phyloP scores from a whole-genome alignment of 2,113 vertebrate species.

The Leucoraja erinaceus region DNA sequence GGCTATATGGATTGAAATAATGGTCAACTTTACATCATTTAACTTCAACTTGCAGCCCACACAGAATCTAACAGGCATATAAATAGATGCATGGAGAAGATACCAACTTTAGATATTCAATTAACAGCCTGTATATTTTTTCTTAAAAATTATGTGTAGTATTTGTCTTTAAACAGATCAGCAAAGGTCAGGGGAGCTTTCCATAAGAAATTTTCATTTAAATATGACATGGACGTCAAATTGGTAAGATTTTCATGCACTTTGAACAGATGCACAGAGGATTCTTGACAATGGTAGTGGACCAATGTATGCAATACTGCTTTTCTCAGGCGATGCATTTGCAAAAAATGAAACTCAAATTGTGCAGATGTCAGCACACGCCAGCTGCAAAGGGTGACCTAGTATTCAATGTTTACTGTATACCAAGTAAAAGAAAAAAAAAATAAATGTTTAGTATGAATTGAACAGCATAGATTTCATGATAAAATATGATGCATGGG shows the following conservation, averaged over 20 bases:
- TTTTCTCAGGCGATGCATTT: not conserved
- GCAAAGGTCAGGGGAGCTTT: not conserved
- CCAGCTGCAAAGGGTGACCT: not conserved
- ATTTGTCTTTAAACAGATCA: not conserved
- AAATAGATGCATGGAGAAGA: not conserved
- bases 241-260: not conserved
- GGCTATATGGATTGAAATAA: not conserved
- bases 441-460: not conserved
- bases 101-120: slow-evolving; percentile 21
- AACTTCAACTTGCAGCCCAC: slow-evolving; percentile 20
- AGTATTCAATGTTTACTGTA: not conserved
- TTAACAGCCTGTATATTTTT: not conserved
- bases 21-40: slow-evolving; percentile 14
- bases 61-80: slow-evolving; percentile 4
- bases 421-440: not conserved
- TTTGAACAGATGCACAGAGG: not conserved
- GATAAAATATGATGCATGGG: not conserved
- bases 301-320: not conserved
- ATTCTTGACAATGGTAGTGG: not conserved
- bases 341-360: not conserved
- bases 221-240: not conserved
- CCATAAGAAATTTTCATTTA: not conserved
- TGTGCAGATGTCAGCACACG: not conserved
- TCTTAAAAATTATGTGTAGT: not conserved
- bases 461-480: not conserved